Percentiles rank a stretch among this genome's conserved stretches.
Conservation (phyloP, 92 coral and sea anemone genomes). For the Porites evermanni region DNA sequence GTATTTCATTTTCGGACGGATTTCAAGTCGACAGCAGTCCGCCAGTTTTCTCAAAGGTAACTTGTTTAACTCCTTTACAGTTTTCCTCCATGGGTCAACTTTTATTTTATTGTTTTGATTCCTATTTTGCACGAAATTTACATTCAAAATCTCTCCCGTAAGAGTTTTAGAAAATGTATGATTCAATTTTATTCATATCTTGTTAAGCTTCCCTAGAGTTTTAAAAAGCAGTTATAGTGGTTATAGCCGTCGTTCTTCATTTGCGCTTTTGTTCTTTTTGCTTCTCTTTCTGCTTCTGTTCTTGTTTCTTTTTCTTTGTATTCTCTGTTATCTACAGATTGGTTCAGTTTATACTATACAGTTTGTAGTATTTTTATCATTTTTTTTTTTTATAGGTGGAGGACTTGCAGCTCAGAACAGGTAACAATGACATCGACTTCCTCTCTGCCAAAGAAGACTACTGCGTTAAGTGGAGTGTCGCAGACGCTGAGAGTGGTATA, state of each 20-base stretch:
- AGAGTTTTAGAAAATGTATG: too few species aligned
- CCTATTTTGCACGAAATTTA: neutral
- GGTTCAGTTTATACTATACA: neutral
- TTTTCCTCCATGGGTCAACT: neutral
- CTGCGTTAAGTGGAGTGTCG: conserved; percentile 61
- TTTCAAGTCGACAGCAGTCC: conserved; percentile 74
- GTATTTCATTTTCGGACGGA: conserved; percentile 73
- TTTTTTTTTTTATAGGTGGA: conserved; percentile 25
- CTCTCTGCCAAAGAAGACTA: conserved; percentile 45
- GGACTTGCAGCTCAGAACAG: conserved; percentile 42
- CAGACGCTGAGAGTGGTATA: conserved; percentile 73
- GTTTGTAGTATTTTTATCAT: neutral
- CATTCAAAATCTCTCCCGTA: too few species aligned
- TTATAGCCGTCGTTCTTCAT: too few species aligned
- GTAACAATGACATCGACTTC: conserved; percentile 46
- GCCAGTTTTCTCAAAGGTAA: conserved; percentile 73
- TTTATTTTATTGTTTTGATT: too few species aligned
- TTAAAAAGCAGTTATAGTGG: too few species aligned
- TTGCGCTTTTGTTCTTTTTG: too few species aligned
- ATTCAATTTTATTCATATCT: too few species aligned
- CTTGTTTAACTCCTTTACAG: neutral
- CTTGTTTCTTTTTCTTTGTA: neutral
- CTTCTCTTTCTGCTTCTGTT: too few species aligned
- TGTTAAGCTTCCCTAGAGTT: too few species aligned
- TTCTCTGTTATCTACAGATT: neutral